Base-by-base conservation (phyloP, 2,888 invertebrate species). In the Lithophane semibrunnea region DNA sequence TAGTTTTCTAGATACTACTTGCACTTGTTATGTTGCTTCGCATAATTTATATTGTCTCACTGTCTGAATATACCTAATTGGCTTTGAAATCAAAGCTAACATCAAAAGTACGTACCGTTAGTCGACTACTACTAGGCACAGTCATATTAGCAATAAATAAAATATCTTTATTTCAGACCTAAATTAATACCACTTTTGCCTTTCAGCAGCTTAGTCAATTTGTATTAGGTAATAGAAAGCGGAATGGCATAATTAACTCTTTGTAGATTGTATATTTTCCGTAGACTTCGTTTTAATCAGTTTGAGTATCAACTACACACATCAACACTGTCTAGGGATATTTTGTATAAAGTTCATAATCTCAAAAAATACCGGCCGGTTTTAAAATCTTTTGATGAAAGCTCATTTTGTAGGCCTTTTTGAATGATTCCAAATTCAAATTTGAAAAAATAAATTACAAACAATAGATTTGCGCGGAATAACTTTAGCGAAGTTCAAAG, bases 21-120 rank as follows among this genome's bases (percentile, higher is more conserved):
- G 37, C 37, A 80, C 60, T 73, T 73, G 54, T 60, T 66, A 12
- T 52, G n/a, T 4, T 47, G 8, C 8, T 3, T 47, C n/a, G 42
- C 42, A 37, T 29, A 4, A 24, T 29, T 44, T 47, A 16, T 60
- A 16, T 10, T 24, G 2, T 7, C 16, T 10, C 24, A n/a, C 37
- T 24, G 3, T 66, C 18, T 66, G 66, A 66, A 37, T 66, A 24
- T 47, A n/a, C 29, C 29, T 29, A 1, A 16, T n/a, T 49, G n/a
- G 3, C 4, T 13, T 66, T 37, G 2, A 18, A 66, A 66, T 72
- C 10, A 66, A 18, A 16, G 10, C 4, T 18, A 2, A 29, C 3
- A 5, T 37, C 16, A 16, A 1, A 13, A 64, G n/a, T 9, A 13
- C 16, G 16, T 18, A 44, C 3, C 12, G 12, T 61, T 21, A 9